Base-by-base conservation (phyloP, 2,113 vertebrate species). In the Myiozetetes cayanensis region DNA sequence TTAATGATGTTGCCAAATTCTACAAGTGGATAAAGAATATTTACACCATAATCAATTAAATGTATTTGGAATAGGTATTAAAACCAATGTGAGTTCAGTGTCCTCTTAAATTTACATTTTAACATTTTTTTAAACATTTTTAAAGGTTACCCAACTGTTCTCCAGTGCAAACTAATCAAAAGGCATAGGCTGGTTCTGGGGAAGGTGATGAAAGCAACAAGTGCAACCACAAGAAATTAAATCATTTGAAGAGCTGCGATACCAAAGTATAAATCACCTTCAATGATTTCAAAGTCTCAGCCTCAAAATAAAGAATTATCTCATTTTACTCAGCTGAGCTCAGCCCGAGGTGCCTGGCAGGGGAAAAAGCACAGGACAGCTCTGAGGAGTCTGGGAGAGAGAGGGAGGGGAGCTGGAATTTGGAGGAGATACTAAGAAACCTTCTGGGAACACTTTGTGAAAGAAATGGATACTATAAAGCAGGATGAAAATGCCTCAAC, bases 21-120 rank as follows among this genome's bases (percentile, higher is more conserved):
- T 87, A 70, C 41, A 21, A 59, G 77, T 44, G 55, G 22, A 49
- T 75, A 41, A 74, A 89, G 44, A 61, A 23, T 35, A 82, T 91
- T 96, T 85, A 79, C 53, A 89, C 30, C 46, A 58, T 27, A 85
- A 95, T 77, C 35, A 66, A 87, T 93, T 87, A 46, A 65, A 53
- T 27, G 25, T 39, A 67, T 78, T 81, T 75, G 70, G 62, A 94
- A 72, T 24, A 61, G 37, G 33, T 52, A 88, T 52, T 84, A 87
- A 86, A 44, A 90, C 68, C 1, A 2, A 39, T 2, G 4, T 30
- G 56, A 55, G 18, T 47, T 88, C 46, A 15, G 10, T 35, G n/a
- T 53, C 28, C 33, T 90, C 49, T 27, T 50, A 53, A 74, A 80
- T 71, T 58, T 62, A 49, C 25, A 43, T 63, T 77, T 77, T 63